These are phyloP conservation scores for Pollenia labialis DNA, from an alignment of 2,888 invertebrate species.

Conservation along the genomic window DNA sequence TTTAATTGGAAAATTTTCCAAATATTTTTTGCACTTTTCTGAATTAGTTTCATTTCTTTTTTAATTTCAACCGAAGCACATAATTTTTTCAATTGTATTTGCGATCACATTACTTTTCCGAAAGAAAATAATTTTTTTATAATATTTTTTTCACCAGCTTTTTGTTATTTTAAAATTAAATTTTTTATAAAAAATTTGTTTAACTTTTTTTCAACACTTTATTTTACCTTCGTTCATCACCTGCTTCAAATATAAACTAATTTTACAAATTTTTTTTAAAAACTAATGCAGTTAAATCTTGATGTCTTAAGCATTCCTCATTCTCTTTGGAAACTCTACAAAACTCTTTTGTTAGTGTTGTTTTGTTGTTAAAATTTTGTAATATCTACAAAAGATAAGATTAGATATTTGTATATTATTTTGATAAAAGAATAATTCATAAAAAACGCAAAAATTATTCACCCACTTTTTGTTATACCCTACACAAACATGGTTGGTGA, in stretches of 20 bases:
- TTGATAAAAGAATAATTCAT: constrained; percentile 14
- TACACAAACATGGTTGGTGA: no score
- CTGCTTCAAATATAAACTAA: constrained; percentile 79
- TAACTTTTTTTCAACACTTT: background rate
- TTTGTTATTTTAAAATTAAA: background rate
- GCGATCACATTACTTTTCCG: background rate
- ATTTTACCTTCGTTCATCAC: constrained; percentile 79
- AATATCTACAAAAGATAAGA: constrained; percentile 71
- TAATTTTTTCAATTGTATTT: background rate
- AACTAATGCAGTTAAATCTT: constrained; percentile 63
- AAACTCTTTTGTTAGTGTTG: background rate
- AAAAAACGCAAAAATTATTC: constrained; percentile 43
- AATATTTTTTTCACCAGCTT: background rate
- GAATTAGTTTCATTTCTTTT: no score
- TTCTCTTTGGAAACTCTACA: constrained; percentile 1
- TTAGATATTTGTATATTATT: constrained; percentile 73
- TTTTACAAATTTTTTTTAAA: constrained; percentile 46
- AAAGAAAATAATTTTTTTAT: background rate
- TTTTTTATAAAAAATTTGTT: background rate
- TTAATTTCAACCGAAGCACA: no score
- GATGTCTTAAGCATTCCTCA: background rate
- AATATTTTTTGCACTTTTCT: no score
- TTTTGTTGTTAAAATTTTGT: constrained; percentile 44
- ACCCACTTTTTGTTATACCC: constrained; percentile 31
- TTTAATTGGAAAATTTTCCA: no score